Evolutionary conservation across 2,888 invertebrate species (phyloP).

Genomic region (Miltochrista miniata): DNA sequence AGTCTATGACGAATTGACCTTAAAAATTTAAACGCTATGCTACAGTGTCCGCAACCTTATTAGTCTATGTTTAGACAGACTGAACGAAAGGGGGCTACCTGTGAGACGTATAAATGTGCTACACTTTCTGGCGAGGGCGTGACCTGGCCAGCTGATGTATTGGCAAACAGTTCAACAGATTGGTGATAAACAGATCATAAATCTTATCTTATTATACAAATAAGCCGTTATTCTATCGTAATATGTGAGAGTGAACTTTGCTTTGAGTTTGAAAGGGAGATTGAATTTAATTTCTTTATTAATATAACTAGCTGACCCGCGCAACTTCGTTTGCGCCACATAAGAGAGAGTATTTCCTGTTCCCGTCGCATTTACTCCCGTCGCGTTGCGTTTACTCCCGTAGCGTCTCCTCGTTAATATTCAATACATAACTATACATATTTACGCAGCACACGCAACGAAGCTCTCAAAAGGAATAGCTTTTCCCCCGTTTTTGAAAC

Average conservation of each 20-base stretch:
- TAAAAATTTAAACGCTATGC: slow-evolving; percentile 8
- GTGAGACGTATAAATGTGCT: slow-evolving; percentile 54
- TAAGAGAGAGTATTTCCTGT: too few relatives aligned
- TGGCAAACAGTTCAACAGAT: slow-evolving; percentile 49
- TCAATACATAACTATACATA: too few relatives aligned
- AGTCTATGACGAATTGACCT: too few relatives aligned
- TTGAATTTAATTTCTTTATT: neutral
- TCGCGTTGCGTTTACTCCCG: too few relatives aligned
- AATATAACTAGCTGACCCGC: too few relatives aligned
- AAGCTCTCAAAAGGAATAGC: too few relatives aligned
- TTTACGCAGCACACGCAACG: too few relatives aligned
- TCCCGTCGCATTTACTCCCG: too few relatives aligned
- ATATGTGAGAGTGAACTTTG: neutral
- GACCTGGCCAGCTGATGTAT: slow-evolving; percentile 62
- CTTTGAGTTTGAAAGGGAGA: neutral
- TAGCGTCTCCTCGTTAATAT: too few relatives aligned
- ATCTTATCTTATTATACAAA: neutral
- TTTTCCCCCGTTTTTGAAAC: too few relatives aligned
- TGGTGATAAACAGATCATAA: slow-evolving; percentile 21
- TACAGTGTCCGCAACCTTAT: slow-evolving; percentile 27
- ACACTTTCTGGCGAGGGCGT: slow-evolving; percentile 65
- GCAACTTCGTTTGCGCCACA: too few relatives aligned
- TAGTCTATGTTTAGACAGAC: slow-evolving; percentile 52
- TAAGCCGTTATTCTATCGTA: neutral
- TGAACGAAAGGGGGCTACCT: slow-evolving; percentile 46